phyloP scores from a whole-genome alignment of 1,140 invertebrate genomes.

The Colletes gigas region DNA sequence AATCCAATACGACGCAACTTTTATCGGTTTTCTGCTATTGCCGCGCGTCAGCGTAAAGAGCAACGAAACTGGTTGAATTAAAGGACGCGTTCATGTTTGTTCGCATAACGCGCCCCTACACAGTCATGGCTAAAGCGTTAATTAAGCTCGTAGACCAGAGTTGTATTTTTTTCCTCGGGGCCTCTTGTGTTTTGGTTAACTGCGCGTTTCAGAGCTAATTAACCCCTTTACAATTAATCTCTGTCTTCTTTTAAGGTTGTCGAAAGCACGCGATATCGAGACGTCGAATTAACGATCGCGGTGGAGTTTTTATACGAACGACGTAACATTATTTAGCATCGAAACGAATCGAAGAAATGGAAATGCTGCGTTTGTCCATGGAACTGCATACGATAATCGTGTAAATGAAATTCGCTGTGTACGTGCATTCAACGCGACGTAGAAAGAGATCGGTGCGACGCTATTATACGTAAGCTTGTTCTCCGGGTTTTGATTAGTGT shows the following conservation, averaged over 20 bases:
- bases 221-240: conserved; percentile 28
- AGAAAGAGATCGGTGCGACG: neutral
- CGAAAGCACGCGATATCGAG: neutral
- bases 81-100: conserved; percentile 33
- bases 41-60: neutral
- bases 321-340: too few relatives aligned
- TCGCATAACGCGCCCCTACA: conserved; percentile 1
- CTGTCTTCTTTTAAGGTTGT: neutral
- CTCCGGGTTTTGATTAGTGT: conserved; percentile 34
- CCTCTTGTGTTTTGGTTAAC: conserved; percentile 12
- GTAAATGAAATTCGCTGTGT: neutral
- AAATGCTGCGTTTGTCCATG: too few relatives aligned
- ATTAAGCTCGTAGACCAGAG: conserved; percentile 32
- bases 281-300: neutral
- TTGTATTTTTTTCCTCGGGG: neutral
- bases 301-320: too few relatives aligned
- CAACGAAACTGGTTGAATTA: conserved; percentile 27
- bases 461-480: neutral
- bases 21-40: neutral
- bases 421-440: too few relatives aligned
- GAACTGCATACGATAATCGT: neutral
- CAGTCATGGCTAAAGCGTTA: conserved; percentile 38
- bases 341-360: too few relatives aligned
- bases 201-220: conserved; percentile 31
- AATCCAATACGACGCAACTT: conserved; percentile 52